phyloP scores from a whole-genome alignment of 1,140 invertebrate genomes.

The Drosophila funebris region DNA sequence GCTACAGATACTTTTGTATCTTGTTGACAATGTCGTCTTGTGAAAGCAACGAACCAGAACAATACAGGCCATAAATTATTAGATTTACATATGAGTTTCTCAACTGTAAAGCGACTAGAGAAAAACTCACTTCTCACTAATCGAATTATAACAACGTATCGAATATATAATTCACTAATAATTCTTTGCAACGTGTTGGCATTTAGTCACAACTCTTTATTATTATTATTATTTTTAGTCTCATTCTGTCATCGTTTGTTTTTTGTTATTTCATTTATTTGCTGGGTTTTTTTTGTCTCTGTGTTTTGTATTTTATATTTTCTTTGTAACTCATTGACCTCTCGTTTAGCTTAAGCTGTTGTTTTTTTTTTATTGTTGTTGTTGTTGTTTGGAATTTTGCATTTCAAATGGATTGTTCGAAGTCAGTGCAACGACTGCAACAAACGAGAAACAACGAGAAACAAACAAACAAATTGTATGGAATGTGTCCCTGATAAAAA shows the following conservation, averaged over 20 bases:
- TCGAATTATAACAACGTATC: slow-evolving; percentile 33
- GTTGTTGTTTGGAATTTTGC: slow-evolving; percentile 36
- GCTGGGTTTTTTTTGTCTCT: slow-evolving; percentile 6
- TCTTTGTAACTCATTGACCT: slow-evolving; percentile 65
- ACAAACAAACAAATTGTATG: slow-evolving; percentile 9
- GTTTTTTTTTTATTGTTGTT: slow-evolving; percentile 49
- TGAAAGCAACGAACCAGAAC: slow-evolving; percentile 32
- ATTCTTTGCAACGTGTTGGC: slow-evolving; percentile 24
- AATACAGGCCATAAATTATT: slow-evolving; percentile 51
- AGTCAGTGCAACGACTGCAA: slow-evolving; percentile 41
- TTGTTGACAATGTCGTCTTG: slow-evolving; percentile 14
- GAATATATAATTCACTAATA: slow-evolving; percentile 17
- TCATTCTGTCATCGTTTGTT: slow-evolving; percentile 13
- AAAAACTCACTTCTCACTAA: neutral
- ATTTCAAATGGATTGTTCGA: slow-evolving; percentile 61
- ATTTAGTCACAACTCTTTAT: slow-evolving; percentile 32
- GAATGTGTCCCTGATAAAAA: slow-evolving; percentile 20
- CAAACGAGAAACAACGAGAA: neutral
- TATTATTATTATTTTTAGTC: too few relatives aligned
- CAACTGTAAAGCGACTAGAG: slow-evolving; percentile 28
- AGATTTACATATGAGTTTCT: slow-evolving; percentile 58
- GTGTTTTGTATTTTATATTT: too few relatives aligned
- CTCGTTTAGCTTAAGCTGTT: slow-evolving; percentile 60
- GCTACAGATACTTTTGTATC: slow-evolving; percentile 3
- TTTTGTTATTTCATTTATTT: neutral